Evolutionary conservation across 2,888 invertebrate genomes (phyloP), one percentile per base, ranked within the genome.

Genomic region (Steromphala cineraria): DNA sequence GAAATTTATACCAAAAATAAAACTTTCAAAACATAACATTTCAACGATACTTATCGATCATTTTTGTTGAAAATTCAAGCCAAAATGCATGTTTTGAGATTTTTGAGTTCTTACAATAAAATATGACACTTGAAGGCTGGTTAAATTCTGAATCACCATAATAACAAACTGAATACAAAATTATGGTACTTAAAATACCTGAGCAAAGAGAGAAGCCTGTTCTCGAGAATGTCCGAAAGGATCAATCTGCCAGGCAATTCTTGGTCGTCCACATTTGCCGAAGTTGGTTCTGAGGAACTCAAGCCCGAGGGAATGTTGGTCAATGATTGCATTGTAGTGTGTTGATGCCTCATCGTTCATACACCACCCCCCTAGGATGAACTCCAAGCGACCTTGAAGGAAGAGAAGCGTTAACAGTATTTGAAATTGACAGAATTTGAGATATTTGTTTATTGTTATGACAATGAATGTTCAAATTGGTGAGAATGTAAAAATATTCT

Each of bases 161-260:
- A 36, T 36, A n/a, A 36, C 36, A 36, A 36, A 36, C 36, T 36
- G 36, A 36, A 36, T 36, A 36, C 7, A 28, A 28, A 28, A 28
- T 62, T 28, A 24, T 24, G 21, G 13, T 53, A 10, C 15, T 31
- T 0, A 7, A 19, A 80, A 79, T 80, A 94, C 94, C 91, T 93
- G 92, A 31, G 94, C 93, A 90, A 94, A 94, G 13, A 95, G 86
- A 46, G 96, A 96, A 0, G 97, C 97, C 94, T 97, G 96, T 93
- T 98, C 98, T 2, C 96, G 94, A 0, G 97, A 96, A 89, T 97
- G 97, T 0, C 97, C 97, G 89, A 97, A 97, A 0, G 97, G 97
- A 91, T 97, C 97, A 24, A 97, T 97, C 94, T 97, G 97, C 97
- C 97, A 97, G 0, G 96, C 97, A 0, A 96, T 95, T 80, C 95